These are phyloP conservation scores for Cinara cedri DNA, from an alignment of 2,888 invertebrate species.

Conservation along the genomic window DNA sequence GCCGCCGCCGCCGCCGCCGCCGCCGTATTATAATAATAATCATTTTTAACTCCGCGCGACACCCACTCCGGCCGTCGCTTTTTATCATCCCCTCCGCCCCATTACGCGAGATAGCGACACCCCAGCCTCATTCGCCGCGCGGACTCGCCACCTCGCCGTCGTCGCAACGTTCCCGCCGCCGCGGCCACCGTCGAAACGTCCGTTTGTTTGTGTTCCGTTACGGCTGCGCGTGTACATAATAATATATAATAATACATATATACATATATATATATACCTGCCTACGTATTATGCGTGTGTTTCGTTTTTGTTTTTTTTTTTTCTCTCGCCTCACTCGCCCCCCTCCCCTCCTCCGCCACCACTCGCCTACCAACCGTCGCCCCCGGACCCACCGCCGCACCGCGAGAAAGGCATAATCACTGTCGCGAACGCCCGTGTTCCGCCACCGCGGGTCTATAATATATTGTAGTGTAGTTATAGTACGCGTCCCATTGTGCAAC, in stretches of 20 bases:
- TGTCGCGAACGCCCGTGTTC: constrained; percentile 10
- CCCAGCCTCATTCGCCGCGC: neutral
- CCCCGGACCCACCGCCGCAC: neutral
- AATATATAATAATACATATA: too few relatives aligned
- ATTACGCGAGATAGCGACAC: constrained; percentile 15
- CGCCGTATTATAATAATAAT: constrained; percentile 39
- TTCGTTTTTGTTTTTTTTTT: neutral
- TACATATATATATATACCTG: too few relatives aligned
- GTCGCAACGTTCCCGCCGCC: neutral
- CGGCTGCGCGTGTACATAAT: neutral
- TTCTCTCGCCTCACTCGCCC: neutral
- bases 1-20: neutral
- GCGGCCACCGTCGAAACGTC: constrained; percentile 15
- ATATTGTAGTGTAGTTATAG: too few relatives aligned
- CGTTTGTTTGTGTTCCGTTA: constrained; percentile 39
- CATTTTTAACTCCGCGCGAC: constrained; percentile 50
- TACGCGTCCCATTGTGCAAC: neutral
- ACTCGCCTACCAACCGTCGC: too few relatives aligned
- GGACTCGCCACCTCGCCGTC: neutral
- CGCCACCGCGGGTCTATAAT: neutral
- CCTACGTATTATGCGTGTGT: neutral
- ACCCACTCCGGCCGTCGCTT: constrained; percentile 2
- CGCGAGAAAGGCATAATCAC: constrained; percentile 12
- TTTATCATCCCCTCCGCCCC: constrained; percentile 20
- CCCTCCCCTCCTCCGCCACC: too few relatives aligned